Conservation (phyloP, 1,140 invertebrate species). For the Macrotrachela quadricornifera region DNA sequence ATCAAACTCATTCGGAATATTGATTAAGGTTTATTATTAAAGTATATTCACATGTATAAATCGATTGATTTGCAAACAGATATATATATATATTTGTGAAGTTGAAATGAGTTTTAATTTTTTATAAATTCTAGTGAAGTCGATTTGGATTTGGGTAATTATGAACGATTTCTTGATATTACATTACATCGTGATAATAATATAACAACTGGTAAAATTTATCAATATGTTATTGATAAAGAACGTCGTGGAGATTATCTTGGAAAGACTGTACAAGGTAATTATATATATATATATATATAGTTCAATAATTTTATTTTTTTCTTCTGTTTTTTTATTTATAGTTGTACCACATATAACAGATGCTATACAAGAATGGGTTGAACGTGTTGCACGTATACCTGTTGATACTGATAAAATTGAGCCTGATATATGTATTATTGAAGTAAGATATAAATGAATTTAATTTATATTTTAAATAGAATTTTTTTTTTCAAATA, state of each 20-base stretch:
- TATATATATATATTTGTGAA: no score
- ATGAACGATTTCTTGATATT: constrained; percentile 87
- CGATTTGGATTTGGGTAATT: constrained; percentile 94
- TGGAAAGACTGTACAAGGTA: constrained; percentile 91
- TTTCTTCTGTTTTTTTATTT: constrained; percentile 22
- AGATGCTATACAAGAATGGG: constrained; percentile 93
- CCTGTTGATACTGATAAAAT: constrained; percentile 42
- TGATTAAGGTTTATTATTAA: no score
- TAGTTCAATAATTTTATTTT: background rate
- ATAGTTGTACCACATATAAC: constrained; percentile 94
- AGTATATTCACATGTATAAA: no score
- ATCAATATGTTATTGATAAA: constrained; percentile 73
- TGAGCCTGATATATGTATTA: constrained; percentile 47
- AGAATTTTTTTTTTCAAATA: constrained; percentile 15
- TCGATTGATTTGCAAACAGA: no score
- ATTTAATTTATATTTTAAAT: no score
- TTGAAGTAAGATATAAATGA: constrained; percentile 26
- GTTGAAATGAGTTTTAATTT: no score
- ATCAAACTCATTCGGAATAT: no score
- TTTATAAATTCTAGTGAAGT: constrained; percentile 47
- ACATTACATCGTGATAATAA: constrained; percentile 86
- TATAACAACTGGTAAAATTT: constrained; percentile 99
- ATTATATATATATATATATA: no score
- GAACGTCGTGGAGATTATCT: constrained; percentile 83
- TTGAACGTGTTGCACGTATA: constrained; percentile 60